phyloP scores from a whole-genome alignment of 2,797 vertebrate genomes.

The Eurystomus glaucurus region DNA sequence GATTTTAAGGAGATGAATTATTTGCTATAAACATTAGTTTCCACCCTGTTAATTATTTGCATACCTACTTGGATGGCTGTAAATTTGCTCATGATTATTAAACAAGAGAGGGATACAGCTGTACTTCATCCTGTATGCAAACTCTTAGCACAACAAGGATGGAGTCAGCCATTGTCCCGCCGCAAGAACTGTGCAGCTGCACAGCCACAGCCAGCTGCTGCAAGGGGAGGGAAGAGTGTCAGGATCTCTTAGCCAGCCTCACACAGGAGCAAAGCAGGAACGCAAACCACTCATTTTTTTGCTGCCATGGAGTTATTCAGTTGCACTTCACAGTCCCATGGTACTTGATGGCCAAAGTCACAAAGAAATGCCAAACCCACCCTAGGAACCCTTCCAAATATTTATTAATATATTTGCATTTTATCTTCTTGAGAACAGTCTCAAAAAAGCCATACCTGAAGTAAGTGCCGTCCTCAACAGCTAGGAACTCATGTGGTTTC shows the following conservation, averaged over 20 bases:
- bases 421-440: not conserved
- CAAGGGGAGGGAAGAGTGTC: not conserved
- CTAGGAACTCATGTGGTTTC: not conserved
- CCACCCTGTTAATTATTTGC: not conserved
- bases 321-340: not conserved
- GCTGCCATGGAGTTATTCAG: not conserved
- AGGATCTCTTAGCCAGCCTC: not conserved
- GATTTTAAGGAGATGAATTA: constrained; percentile 33
- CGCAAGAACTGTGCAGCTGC: constrained; percentile 41
- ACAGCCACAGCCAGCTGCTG: not conserved
- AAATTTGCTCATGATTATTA: not conserved
- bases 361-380: not conserved
- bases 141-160: not conserved
- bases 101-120: constrained; percentile 37
- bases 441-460: not conserved
- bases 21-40: constrained; percentile 25
- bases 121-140: constrained; percentile 9
- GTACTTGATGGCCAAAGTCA: not conserved
- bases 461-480: not conserved
- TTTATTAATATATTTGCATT: not conserved
- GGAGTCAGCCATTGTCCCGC: not conserved
- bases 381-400: not conserved
- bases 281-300: not conserved
- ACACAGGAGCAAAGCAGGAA: not conserved
- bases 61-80: not conserved